Evolutionary conservation across 2,888 invertebrate species (phyloP), one percentile per base, ranked within the genome.

Genomic region (Caenorhabditis sp.): DNA sequence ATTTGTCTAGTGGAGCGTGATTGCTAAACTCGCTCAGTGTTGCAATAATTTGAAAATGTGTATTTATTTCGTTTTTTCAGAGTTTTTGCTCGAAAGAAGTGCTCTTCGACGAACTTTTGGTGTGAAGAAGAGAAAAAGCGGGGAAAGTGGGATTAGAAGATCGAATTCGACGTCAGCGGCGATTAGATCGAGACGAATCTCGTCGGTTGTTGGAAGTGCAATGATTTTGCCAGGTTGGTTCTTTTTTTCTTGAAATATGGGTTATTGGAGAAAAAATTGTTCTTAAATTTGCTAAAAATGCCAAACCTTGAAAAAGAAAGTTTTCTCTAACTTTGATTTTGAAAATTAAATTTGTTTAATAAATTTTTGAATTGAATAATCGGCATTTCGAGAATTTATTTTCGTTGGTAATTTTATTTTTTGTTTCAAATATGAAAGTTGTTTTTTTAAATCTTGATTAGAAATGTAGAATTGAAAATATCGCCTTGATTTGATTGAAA

Each of bases 71-170:
- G 31, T 52, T 23, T 4, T 66, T 71, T 36, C 63, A 67, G 71
- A 66, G 43, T 63, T 52, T 58, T 63, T n/a, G 17, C 53, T 71
- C 71, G 43, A 52, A 36, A 54, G 71, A 61, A 64, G 61, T 1
- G 49, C 50, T 23, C 25, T 67, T 5, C 71, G 71, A 4, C 71
- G 71, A 38, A 71, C 71, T 0, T 71, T 67, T 31, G 71, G 60
- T 26, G 67, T 67, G n/a, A 67, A 63, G 43, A 57, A 61, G 26
- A 71, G 60, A 21, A 63, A 59, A 38, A 50, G 54, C 21, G 26
- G 36, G 17, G 50, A 12, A 50, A 8, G 59, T 59, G 49, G 50
- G 17, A 31, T 65, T 20, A 14, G 53, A 26, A 8, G 66, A 8
- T 67, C 67, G 17, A 71, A 64, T 38, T 67, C 71, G 10, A 63